These are phyloP conservation scores for Lytechinus pictus DNA, from an alignment of 35 echinoderm and acorn worm species.

Conservation along the genomic window DNA sequence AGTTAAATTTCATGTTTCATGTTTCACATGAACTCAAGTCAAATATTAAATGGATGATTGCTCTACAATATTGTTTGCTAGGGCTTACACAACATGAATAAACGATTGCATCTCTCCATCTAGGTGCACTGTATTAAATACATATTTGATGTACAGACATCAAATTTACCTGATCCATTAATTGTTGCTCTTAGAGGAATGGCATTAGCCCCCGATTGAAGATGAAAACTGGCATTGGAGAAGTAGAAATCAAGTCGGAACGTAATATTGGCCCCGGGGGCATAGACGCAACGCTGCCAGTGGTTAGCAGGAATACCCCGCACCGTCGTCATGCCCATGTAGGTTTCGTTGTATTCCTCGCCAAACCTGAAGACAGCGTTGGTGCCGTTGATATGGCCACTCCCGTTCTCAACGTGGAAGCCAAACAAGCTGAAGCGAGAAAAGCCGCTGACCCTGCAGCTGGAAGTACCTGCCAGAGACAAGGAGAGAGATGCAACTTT, in stretches of 20 bases:
- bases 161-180: constrained; percentile 56
- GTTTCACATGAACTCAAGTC: too few species aligned
- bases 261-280: neutral
- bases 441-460: neutral
- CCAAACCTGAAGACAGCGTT: constrained; percentile 67
- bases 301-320: constrained; percentile 72
- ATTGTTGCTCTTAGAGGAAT: constrained; percentile 64
- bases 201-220: neutral
- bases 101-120: too few species aligned
- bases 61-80: too few species aligned
- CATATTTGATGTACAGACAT: neutral
- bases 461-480: neutral
- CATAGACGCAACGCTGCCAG: constrained; percentile 55
- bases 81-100: too few species aligned
- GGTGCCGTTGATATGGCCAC: constrained; percentile 52
- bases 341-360: constrained; percentile 72
- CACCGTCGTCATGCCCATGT: constrained; percentile 57
- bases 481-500: too few species aligned
- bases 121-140: too few species aligned
- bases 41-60: too few species aligned
- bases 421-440: constrained; percentile 59
- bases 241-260: constrained; percentile 68
- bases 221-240: constrained; percentile 30
- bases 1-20: too few species aligned
- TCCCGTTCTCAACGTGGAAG: constrained; percentile 60